Percentiles rank a stretch among this genome's conserved stretches.
Evolutionary conservation across 2,888 invertebrate genomes (phyloP).

Genomic region (Diadromus collaris): DNA sequence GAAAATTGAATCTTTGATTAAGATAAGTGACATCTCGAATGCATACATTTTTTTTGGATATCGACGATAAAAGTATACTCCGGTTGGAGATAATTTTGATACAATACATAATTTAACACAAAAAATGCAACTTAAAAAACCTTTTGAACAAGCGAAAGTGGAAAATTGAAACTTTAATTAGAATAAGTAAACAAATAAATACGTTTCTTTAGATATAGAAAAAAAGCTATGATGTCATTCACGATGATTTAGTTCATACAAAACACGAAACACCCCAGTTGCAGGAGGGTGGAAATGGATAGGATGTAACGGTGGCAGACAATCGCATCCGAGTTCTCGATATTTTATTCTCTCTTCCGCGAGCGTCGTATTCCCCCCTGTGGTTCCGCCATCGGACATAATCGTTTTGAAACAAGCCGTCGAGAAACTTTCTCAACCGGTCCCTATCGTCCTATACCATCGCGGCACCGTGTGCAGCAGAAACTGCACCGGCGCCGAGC

Average conservation of each 20-base stretch:
- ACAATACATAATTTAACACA: too few species aligned
- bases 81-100: too few species aligned
- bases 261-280: constrained; percentile 19
- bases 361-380: background rate
- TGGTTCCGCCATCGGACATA: constrained; percentile 21
- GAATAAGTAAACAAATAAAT: too few species aligned
- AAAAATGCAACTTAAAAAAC: too few species aligned
- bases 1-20: too few species aligned
- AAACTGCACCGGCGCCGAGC: constrained; percentile 43
- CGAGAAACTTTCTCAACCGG: constrained; percentile 42
- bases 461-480: constrained; percentile 8
- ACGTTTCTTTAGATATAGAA: background rate
- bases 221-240: background rate
- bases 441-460: constrained; percentile 19
- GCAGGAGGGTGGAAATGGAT: background rate
- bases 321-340: constrained; percentile 31
- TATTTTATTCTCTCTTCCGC: constrained; percentile 35
- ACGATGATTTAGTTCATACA: constrained; percentile 14
- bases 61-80: too few species aligned
- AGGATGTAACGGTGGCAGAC: constrained; percentile 7
- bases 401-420: constrained; percentile 39
- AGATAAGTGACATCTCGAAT: too few species aligned
- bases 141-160: too few species aligned
- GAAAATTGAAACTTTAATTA: too few species aligned
- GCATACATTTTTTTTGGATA: too few species aligned